Conservation (phyloP, 1,140 invertebrate genomes). For the Rhizoglyphus robini region DNA sequence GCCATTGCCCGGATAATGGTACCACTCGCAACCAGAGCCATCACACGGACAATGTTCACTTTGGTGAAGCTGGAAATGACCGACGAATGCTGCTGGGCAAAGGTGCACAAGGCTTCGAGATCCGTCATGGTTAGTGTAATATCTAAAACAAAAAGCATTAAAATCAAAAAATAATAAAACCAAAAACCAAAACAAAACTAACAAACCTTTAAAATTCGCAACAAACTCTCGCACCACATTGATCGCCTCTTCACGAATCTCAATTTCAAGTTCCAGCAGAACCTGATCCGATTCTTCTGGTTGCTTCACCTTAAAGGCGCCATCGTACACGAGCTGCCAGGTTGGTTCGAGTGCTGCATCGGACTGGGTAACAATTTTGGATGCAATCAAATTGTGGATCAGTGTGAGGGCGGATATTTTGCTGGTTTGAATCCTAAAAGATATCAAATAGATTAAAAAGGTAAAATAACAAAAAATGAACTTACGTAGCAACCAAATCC, state of each 20-base stretch:
- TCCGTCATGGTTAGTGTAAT: background rate
- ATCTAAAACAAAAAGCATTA: background rate
- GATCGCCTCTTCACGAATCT: background rate
- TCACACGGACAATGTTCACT: background rate
- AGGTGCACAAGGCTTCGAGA: background rate
- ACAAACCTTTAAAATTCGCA: background rate
- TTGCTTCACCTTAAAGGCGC: background rate
- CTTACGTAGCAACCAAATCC: background rate
- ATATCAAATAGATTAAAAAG: background rate
- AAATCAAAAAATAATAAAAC: background rate
- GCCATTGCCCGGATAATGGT: background rate
- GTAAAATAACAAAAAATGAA: background rate
- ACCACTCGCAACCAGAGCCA: background rate
- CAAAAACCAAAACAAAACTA: background rate
- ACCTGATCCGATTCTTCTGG: background rate
- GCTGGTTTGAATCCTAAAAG: background rate
- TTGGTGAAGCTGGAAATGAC: background rate
- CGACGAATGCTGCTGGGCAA: background rate
- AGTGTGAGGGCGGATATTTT: background rate
- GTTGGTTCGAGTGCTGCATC: background rate
- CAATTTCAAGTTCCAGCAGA: background rate
- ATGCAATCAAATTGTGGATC: background rate
- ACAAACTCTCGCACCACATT: background rate
- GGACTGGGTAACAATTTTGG: background rate
- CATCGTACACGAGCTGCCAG: background rate